phyloP scores from a whole-genome alignment of 1,140 invertebrate genomes.

The Drosophila eugracilis region DNA sequence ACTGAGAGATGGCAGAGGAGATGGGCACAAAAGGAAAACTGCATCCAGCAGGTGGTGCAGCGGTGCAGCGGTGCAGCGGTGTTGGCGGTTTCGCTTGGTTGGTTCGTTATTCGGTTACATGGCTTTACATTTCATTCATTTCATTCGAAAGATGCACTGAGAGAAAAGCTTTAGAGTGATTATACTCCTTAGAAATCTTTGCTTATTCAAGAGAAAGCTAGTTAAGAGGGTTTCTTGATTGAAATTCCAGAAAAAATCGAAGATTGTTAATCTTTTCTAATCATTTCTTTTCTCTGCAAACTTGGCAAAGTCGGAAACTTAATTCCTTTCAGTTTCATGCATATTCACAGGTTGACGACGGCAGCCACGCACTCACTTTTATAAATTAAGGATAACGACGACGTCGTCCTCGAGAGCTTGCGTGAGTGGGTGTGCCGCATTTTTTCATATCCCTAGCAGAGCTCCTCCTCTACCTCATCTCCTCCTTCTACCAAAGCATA shows the following conservation, averaged over 20 bases:
- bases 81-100: constrained; percentile 62
- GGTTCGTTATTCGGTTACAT: constrained; percentile 79
- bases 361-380: constrained; percentile 67
- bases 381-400: constrained; percentile 83
- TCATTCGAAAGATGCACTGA: constrained; percentile 13
- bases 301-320: constrained; percentile 66
- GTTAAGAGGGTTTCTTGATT: too few species aligned
- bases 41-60: constrained; percentile 17
- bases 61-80: constrained; percentile 6
- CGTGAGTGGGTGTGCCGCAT: constrained; percentile 4
- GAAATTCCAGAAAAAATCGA: background rate
- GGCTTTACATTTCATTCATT: constrained; percentile 73
- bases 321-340: constrained; percentile 78
- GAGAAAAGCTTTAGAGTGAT: too few species aligned
- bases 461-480: too few species aligned
- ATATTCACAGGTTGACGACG: constrained; percentile 76
- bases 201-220: too few species aligned
- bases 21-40: constrained; percentile 31
- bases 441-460: too few species aligned
- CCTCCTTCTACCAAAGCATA: constrained; percentile 24
- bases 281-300: too few species aligned
- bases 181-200: too few species aligned
- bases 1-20: constrained; percentile 32
- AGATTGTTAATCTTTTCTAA: too few species aligned
- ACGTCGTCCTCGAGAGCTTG: constrained; percentile 34